Base-by-base conservation (phyloP, 2,888 invertebrate species). In the Volucella bombylans region DNA sequence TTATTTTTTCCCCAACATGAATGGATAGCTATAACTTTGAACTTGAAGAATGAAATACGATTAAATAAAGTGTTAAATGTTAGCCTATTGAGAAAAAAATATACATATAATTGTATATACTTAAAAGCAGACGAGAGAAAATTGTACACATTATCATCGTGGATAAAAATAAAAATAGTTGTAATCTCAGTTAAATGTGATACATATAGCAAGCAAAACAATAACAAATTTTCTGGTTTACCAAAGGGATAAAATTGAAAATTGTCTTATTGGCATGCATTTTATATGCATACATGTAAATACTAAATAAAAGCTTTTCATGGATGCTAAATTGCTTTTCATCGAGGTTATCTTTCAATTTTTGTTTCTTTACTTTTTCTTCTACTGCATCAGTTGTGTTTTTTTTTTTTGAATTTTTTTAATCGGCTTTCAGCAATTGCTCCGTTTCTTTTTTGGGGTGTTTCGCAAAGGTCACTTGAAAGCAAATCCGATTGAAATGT, bases 401-500 rank as follows among this genome's bases (percentile, higher is more conserved):
- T 9, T 15, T 62, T 38, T 50, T 12, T 14, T 9, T 67, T 31
- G n/a, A 10, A 10, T 38, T 15, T 50, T 8, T 59, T 79, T 79
- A 85, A 59, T 85, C 81, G 61, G 85, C 76, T 77, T 71, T 81
- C 6, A 64, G 76, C 23, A 76, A 49, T 38, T 57, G 80, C 55
- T 81, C 85, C 12, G 62, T 59, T 43, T 85, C 76, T 54, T 50
- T 68, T 77, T 77, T 52, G 18, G 80, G 76, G 23, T 49, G 68
- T 78, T 78, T 72, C 31, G 79, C 86, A 71, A 82, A 67, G 57
- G 87, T 87, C 52, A 93, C 93, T 80, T 90, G 91, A 93, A 98
- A 98, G 92, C 97, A 97, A 88, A 95, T 93, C 89, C 98, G 97
- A 89, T 95, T 95, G 92, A 98, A 98, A 92, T 98, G 97, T 86